Conservation (phyloP, 53 echinoderm and acorn worm species). For the Luidia sarsii region DNA sequence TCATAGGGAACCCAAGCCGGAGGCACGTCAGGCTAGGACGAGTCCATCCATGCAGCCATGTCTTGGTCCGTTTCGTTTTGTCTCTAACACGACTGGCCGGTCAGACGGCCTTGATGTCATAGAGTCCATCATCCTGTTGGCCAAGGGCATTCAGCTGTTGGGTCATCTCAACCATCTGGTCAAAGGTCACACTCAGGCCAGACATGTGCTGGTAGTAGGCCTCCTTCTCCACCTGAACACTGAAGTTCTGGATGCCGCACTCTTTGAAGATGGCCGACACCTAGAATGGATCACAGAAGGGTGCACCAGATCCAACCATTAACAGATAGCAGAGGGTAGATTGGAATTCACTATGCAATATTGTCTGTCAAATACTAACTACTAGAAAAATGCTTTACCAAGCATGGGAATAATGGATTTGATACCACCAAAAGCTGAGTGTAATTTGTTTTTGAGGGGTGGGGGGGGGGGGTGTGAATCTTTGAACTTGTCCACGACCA, state of each 20-base stretch:
- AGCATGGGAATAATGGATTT: no score
- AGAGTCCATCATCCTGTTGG: constrained; percentile 40
- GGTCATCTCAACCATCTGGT: constrained; percentile 83
- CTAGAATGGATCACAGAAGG: constrained; percentile 28
- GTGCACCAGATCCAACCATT: no score
- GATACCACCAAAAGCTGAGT: no score
- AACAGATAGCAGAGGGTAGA: neutral
- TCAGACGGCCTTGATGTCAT: constrained; percentile 93
- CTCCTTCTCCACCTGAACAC: constrained; percentile 95
- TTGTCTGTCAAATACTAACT: no score
- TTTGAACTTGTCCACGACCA: no score
- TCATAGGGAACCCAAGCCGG: no score
- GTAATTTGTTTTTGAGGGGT: neutral
- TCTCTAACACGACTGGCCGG: no score
- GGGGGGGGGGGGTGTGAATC: neutral
- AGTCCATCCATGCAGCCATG: no score
- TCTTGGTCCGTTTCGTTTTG: no score
- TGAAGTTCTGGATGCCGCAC: constrained; percentile 80
- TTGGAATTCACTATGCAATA: neutral
- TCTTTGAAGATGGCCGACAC: constrained; percentile 85
- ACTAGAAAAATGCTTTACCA: no score
- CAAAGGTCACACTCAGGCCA: constrained; percentile 91
- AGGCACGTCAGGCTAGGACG: no score
- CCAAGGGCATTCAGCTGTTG: constrained; percentile 74
- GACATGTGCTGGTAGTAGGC: constrained; percentile 98